Percentiles rank a stretch among this genome's conserved stretches.
phyloP scores from a whole-genome alignment of 2,888 invertebrate species.

The Nomada goodeniana region DNA sequence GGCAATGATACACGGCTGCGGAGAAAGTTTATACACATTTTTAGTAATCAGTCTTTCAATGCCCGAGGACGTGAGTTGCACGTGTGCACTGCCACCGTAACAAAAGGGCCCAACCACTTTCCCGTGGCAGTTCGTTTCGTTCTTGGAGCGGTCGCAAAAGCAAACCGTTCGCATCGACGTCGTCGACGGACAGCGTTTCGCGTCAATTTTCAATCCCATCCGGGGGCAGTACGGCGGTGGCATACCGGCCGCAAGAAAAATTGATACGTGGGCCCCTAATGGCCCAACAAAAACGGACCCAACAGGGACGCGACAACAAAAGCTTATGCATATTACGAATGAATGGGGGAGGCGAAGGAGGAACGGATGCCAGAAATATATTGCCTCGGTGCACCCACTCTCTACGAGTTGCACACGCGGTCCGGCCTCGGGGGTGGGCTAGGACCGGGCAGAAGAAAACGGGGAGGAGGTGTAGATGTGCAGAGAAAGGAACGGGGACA shows the following conservation, averaged over 20 bases:
- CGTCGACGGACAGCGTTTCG: not conserved
- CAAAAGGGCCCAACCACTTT: no score
- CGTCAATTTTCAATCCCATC: constrained; percentile 47
- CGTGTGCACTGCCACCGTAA: no score
- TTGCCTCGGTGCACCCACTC: constrained; percentile 80
- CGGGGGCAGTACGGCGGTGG: constrained; percentile 53
- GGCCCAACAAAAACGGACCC: constrained; percentile 79
- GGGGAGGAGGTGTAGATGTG: constrained; percentile 31
- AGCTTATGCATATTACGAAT: constrained; percentile 82
- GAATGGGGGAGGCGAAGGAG: constrained; percentile 78
- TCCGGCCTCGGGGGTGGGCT: constrained; percentile 16
- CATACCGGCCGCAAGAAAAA: constrained; percentile 77
- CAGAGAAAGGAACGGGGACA: constrained; percentile 42
- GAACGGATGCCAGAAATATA: constrained; percentile 81
- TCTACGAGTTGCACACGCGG: constrained; percentile 74
- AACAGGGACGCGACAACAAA: constrained; percentile 81
- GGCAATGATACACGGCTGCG: not conserved
- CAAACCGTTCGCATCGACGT: constrained; percentile 34
- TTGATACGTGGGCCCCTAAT: constrained; percentile 82
- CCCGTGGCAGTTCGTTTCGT: no score
- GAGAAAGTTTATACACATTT: not conserved
- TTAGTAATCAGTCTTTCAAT: not conserved
- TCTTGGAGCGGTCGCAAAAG: constrained; percentile 1
- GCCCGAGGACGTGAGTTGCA: no score
- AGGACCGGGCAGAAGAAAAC: constrained; percentile 15